Evolutionary conservation across 2,113 vertebrate genomes (phyloP), one percentile per base, ranked within the genome.

Genomic region (Chloebia gouldiae): DNA sequence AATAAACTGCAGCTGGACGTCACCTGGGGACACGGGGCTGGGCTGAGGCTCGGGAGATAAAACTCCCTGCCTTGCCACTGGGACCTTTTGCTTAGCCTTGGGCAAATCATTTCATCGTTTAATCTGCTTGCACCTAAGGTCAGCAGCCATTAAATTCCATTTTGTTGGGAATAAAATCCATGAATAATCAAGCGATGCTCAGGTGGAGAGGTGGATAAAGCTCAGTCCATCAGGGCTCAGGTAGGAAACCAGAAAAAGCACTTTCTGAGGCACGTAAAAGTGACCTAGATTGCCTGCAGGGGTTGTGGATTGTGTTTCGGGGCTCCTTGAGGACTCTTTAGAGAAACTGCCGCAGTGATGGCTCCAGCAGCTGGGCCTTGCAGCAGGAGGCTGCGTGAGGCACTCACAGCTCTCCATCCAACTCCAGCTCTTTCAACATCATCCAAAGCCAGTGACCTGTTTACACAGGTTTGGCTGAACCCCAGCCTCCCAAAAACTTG

Each of bases 31-130:
- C 85, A 35, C 61, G 6, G 80, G 0, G 50, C 79, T 28, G 91
- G 82, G 94, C 91, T 92, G 83, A 45, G 61, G 88, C 84, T 79
- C 6, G 0, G 37, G 61, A 97, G 95, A 92, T 92, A 89, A 93
- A 90, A 73, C 90, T 87, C 77, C 88, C 31, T 6, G 50, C 92
- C 95, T 76, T 69, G 87, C 92, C 92, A 91, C 68, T 10, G 92
- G 86, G 82, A 94, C 95, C 91, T 93, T 77, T 75, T 89, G 40
- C 42, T 81, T 95, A 50, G 96, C 96, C 95, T 78, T 82, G 93
- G 81, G 92, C 92, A 93, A 90, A 92, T 91, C 88, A 59, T 90
- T 96, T 49, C 92, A 47, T 93, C 57, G 11, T 88, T 97, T 96
- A 94, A 88, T 95, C 91, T 92, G 54, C 89, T 78, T 39, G 61